Evolutionary conservation across 2,113 vertebrate genomes (phyloP), one percentile per base, ranked within the genome.

Genomic region (Pteruthius melanotis): DNA sequence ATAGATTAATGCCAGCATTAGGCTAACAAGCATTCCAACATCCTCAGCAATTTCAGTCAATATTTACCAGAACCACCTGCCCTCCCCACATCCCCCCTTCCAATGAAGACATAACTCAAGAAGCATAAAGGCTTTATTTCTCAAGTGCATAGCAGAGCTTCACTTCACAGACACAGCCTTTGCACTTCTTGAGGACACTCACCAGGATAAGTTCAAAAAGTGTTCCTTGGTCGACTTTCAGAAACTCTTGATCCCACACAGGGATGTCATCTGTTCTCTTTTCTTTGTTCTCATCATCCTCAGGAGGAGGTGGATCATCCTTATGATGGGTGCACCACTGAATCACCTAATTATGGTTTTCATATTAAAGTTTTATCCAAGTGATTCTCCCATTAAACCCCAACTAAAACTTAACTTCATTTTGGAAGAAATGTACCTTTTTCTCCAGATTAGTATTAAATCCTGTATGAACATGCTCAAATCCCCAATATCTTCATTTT

Each of bases 291-390:
- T 99, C 99, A 89, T 99, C 99, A 45, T 99, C 99, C 97, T 99
- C 99, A 22, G 99, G 99, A 69, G 99, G 99, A 98, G 99, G 99
- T 37, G 99, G 99, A 94, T 99, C 99, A 94, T 99, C 99, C 98
- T 99, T 99, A 98, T 99, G 99, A 96, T 99, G 99, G 85, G 99
- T 99, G 97, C 99, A 99, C 99, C 99, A 99, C 98, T 99, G 99
- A 97, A 99, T 99, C 92, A 99, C 99, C 99, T 99, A 94, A 90
- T 95, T 80, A 79, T 5, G 6, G 37, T 93, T 96, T 83, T 53
- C 90, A 68, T 59, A 70, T 27, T 40, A 59, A 42, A 74, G 37
- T 68, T 72, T 89, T 59, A 95, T 47, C 63, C 57, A 65, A 92
- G 35, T 11, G 6, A 69, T 27, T 83, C 54, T 93, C 42, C 27